A percentile compares a stretch with the other conserved stretches of the same genome.
phyloP scores from a whole-genome alignment of 2,888 invertebrate genomes.

The Harpagoxenus sublaevis region DNA sequence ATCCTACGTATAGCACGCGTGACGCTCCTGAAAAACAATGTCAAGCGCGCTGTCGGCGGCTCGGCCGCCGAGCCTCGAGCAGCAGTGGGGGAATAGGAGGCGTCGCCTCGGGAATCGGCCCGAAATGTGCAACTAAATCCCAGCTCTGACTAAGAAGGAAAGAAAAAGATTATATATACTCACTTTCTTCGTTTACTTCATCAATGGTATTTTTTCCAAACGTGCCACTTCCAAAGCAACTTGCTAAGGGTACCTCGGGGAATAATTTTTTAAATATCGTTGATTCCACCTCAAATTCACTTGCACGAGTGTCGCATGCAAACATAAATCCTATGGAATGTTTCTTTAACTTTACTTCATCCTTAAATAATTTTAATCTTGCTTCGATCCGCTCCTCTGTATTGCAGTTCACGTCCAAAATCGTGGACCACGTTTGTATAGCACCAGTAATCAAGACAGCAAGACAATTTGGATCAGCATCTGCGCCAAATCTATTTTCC shows the following conservation, averaged over 20 bases:
- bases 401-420: slow-evolving; percentile 70
- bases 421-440: slow-evolving; percentile 81
- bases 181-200: slow-evolving; percentile 37
- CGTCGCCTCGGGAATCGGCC: too few species aligned
- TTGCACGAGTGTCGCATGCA: slow-evolving; percentile 80
- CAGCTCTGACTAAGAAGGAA: too few species aligned
- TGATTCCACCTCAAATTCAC: slow-evolving; percentile 77
- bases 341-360: slow-evolving; percentile 77
- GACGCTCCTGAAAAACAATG: too few species aligned
- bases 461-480: slow-evolving; percentile 62
- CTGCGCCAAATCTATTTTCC: too few species aligned
- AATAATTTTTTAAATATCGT: slow-evolving; percentile 81
- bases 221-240: slow-evolving; percentile 82
- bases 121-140: too few species aligned
- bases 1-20: too few species aligned
- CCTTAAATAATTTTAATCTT: slow-evolving; percentile 73
- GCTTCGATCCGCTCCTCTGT: slow-evolving; percentile 72
- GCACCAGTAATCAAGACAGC: slow-evolving; percentile 77
- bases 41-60: too few species aligned
- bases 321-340: slow-evolving; percentile 82
- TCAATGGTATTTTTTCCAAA: slow-evolving; percentile 75
- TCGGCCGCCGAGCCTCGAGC: too few species aligned
- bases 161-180: slow-evolving; percentile 27
- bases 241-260: slow-evolving; percentile 81
- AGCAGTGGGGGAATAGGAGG: too few species aligned